Evolutionary conservation across 2,888 invertebrate genomes (phyloP), one percentile per base, ranked within the genome.

Genomic region (Chrysina gloriosa): DNA sequence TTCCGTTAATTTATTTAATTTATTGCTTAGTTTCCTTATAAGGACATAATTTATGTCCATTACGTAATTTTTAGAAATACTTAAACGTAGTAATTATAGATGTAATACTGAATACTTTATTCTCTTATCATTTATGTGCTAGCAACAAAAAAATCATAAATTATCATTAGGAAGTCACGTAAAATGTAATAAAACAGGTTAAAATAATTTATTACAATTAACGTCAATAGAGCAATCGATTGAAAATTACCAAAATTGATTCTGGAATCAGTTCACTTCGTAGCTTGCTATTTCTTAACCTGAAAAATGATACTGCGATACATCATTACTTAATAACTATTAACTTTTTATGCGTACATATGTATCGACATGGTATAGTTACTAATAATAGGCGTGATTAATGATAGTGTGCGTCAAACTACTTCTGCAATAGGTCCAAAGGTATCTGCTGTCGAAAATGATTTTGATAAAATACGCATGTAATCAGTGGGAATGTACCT

Each of bases 181-280:
- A 31, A 52, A 31, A 52, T 31, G 14, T 11, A 31, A 31, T 31
- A 52, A 52, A 52, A 19, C 31, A 52, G 52, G 31, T 52, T 52
- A 31, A 29, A 52, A 31, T 52, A 29, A 52, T 52, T 52, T 52
- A 52, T 52, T 52, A 52, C 31, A 31, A 19, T 52, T 52, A 52
- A 31, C 52, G 52, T 52, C 52, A 52, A 31, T 52, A 31, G 9
- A 19, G 16, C 52, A 52, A 52, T 52, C 21, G 31, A 52, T 52
- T 31, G 52, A 52, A 52, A 52, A 52, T 52, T 52, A 52, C 31
- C 52, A 52, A 31, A 52, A 52, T 52, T 52, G 34, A 52, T 52
- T 52, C 16, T 16, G 34, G 52, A 52, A 52, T 52, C 52, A 19
- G 52, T 16, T 52, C 52, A 52, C 16, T 52, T 31, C 16, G 16